Conservation (phyloP, 2,113 vertebrate genomes). For the Eurystomus gularis region DNA sequence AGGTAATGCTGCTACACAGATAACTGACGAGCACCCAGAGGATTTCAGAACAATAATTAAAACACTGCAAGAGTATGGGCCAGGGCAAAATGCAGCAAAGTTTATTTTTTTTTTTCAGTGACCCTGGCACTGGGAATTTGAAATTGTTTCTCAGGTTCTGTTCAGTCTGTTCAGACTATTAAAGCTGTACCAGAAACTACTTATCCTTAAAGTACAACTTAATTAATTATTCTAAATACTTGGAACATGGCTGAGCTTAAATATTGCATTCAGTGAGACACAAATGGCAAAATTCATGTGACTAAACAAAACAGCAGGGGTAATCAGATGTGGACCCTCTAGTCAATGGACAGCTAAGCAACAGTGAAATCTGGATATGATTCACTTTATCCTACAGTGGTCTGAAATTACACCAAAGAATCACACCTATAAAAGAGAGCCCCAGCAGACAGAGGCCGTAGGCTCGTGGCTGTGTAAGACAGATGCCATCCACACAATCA, state of each 20-base stretch:
- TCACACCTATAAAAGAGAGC: background rate
- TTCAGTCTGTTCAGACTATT: background rate
- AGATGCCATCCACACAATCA: fast-evolving
- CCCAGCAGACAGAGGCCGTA: background rate
- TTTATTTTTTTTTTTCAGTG: background rate
- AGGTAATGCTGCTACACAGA: background rate
- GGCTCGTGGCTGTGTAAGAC: background rate
- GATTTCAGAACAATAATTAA: conserved; percentile 4
- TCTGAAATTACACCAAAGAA: background rate
- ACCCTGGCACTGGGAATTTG: background rate
- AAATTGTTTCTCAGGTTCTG: background rate
- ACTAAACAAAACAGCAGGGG: background rate
- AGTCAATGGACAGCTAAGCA: background rate
- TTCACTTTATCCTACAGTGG: background rate
- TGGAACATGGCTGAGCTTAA: background rate
- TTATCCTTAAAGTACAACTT: background rate
- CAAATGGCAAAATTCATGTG: background rate
- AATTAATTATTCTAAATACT: background rate
- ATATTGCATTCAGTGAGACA: background rate
- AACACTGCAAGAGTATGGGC: background rate
- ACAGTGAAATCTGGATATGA: background rate
- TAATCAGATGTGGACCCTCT: background rate
- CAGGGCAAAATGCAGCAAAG: background rate
- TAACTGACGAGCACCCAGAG: background rate
- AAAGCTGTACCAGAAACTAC: background rate